Conservation (phyloP, 2,888 invertebrate species). For the Theretra japonica region DNA sequence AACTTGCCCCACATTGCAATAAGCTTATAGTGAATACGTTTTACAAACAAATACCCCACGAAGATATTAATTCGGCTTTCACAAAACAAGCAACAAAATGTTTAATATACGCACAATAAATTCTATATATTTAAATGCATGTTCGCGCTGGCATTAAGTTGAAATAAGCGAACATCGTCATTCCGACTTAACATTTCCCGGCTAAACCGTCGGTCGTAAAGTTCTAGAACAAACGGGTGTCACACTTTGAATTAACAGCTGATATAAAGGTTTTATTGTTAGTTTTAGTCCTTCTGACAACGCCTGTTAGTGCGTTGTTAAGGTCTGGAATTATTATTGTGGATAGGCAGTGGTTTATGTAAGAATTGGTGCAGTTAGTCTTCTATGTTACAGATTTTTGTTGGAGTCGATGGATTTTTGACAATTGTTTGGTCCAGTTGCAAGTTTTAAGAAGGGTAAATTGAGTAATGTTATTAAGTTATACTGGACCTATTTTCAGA, state of each 20-base stretch:
- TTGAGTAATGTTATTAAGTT: no score
- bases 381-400: no score
- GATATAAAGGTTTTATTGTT: constrained; percentile 10
- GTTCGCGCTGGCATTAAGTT: constrained; percentile 11
- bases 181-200: constrained; percentile 14
- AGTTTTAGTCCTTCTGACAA: constrained; percentile 23
- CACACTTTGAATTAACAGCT: constrained; percentile 12
- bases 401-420: no score
- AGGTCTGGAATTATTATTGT: not conserved
- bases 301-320: constrained; percentile 1
- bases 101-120: not conserved
- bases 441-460: no score
- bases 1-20: no score
- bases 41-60: no score
- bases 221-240: constrained; percentile 15
- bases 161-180: constrained; percentile 18
- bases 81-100: constrained; percentile 8
- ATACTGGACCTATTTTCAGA: no score
- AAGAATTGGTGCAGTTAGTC: not conserved
- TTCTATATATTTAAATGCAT: constrained; percentile 3
- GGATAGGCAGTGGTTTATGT: not conserved
- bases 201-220: constrained; percentile 4
- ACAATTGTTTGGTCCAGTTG: no score
- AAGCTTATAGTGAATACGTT: no score
- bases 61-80: not conserved